These are phyloP conservation scores for Anhinga anhinga DNA, from an alignment of 2,113 vertebrate genomes.

Conservation along the genomic window DNA sequence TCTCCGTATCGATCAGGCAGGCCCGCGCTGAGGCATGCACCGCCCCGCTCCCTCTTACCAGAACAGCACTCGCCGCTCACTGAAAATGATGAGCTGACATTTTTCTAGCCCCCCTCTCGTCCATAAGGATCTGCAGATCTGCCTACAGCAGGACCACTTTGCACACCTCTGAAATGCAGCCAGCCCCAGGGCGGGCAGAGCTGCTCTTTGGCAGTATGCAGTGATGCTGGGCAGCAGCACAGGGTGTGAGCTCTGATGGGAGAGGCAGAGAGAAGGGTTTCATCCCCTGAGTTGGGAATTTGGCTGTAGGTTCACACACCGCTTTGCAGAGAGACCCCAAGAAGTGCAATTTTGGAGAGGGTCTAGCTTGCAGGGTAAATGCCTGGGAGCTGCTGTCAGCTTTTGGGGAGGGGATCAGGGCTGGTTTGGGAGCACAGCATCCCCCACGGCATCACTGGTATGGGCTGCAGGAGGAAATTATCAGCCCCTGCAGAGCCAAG, in stretches of 20 bases:
- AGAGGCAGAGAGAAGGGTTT: neutral
- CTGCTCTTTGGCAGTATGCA: neutral
- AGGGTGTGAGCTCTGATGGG: fast-evolving
- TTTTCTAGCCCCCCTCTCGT: neutral
- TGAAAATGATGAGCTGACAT: conserved; percentile 33
- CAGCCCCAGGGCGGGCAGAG: neutral
- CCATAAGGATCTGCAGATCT: neutral
- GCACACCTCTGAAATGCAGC: neutral
- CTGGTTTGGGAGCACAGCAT: neutral
- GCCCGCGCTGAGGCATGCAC: neutral
- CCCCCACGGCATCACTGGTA: neutral
- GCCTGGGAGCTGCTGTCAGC: neutral
- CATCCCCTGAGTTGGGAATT: neutral
- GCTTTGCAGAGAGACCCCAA: neutral
- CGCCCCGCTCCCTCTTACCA: conserved; percentile 41
- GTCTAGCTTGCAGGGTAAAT: neutral
- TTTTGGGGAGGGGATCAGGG: neutral
- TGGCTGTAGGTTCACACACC: fast-evolving
- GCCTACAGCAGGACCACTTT: neutral
- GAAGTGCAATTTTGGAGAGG: neutral
- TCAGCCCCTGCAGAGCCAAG: neutral
- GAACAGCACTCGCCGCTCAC: neutral
- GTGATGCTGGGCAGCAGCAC: neutral
- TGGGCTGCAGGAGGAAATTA: neutral
- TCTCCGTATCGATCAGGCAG: conserved; percentile 2